Base-by-base conservation (phyloP, 2,113 vertebrate species). In the Mus spicilegus region DNA sequence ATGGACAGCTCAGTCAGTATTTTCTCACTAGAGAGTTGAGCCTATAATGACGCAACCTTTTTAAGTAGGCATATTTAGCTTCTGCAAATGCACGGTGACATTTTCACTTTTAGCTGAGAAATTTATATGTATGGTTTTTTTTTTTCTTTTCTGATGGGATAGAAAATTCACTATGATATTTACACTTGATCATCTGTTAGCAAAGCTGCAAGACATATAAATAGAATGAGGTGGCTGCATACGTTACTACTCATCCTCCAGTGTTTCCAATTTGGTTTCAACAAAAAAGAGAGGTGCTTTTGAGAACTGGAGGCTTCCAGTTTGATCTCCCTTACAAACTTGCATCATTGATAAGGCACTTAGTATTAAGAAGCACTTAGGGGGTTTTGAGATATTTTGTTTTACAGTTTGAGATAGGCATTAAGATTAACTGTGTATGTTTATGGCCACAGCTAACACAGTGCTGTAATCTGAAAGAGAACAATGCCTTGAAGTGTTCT, bases 91-190 rank as follows among this genome's bases (percentile, higher is more conserved):
- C 22, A 85, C 75, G 87, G 14, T 87, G 84, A 84, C 46, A 93
- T 95, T 95, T 97, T 94, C 61, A n/a, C 67, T 85, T 94, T 95
- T 63, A 73, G 51, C 54, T 89, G 77, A 82, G 16, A 90, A 97
- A 93, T 85, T 65, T 77, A 75, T 58, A 51, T 87, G 20, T 30
- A 33, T 30, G n/a, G n/a, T 54, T 54, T 54, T 46, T 16, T 69
- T 39, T 36, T 75, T n/a, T 73, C 16, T 20, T 93, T 78, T 95
- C 65, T 28, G 33, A 5, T 78, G 78, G 87, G 80, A 20, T 72
- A 78, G 63, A 94, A 96, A 94, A 93, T 72, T 36, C 46, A 91
- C 36, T 87, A 26, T 11, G 36, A n/a, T 51, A 42, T 93, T 82
- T 91, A 90, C 16, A n/a, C 14, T 90, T 91, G 17, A 69, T 91